These are phyloP conservation scores for Montipora capitata DNA, from an alignment of 92 coral and sea anemone genomes.

Conservation along the genomic window DNA sequence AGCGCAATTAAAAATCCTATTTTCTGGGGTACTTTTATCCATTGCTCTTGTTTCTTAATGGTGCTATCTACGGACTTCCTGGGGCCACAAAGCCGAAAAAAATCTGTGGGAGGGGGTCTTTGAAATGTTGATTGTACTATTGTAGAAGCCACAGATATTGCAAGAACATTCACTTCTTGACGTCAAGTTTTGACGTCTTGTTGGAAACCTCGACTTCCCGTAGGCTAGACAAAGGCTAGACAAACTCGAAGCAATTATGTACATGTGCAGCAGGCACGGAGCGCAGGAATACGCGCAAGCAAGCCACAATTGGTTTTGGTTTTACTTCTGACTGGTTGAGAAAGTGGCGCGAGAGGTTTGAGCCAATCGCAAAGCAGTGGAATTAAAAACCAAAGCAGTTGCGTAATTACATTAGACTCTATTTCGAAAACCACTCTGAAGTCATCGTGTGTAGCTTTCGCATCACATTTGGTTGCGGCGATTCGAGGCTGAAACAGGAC, in stretches of 20 bases:
- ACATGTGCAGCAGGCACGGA: neutral
- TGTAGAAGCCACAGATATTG: too few species aligned
- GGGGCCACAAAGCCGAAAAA: too few species aligned
- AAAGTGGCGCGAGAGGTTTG: neutral
- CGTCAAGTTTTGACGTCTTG: too few species aligned
- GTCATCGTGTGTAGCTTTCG: neutral
- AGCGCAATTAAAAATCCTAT: too few species aligned
- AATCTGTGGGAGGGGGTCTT: too few species aligned
- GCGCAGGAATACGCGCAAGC: neutral
- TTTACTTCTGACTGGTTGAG: neutral
- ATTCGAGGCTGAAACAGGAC: neutral
- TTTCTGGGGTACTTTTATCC: too few species aligned
- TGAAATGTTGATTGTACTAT: too few species aligned
- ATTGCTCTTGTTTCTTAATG: too few species aligned
- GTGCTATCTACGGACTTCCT: too few species aligned
- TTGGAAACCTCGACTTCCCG: too few species aligned
- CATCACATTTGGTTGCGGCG: neutral
- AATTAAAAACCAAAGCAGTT: neutral
- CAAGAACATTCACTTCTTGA: too few species aligned
- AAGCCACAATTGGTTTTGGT: neutral
- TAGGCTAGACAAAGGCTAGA: too few species aligned
- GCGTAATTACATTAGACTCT: neutral
- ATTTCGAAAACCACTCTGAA: neutral
- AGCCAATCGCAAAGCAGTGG: neutral
- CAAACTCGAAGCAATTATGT: neutral